phyloP scores from a whole-genome alignment of 2,797 vertebrate genomes.

The Takifugu rubripes region DNA sequence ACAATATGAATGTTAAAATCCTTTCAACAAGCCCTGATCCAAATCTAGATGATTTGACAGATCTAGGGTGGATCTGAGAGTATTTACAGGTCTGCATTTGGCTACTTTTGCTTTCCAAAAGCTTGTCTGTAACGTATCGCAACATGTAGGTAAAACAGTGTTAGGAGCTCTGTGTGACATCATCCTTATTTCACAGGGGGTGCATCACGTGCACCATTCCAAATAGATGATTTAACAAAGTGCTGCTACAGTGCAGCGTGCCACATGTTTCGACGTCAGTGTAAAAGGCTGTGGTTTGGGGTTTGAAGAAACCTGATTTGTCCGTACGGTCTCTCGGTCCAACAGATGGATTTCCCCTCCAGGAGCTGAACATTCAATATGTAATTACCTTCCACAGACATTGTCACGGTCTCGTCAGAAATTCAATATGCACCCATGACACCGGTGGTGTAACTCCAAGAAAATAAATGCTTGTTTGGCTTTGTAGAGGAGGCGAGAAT shows the following conservation, averaged over 20 bases:
- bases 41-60: too few relatives aligned
- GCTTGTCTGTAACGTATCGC: neutral
- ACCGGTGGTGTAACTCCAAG: conserved; percentile 48
- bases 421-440: conserved; percentile 70
- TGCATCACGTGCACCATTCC: conserved; percentile 13
- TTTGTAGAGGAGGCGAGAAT: conserved; percentile 30
- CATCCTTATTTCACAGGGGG: conserved; percentile 29
- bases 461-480: conserved; percentile 69
- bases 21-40: too few relatives aligned
- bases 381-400: conserved; percentile 74
- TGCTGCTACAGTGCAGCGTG: conserved; percentile 27
- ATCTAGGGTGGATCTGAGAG: too few relatives aligned
- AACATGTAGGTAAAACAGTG: neutral
- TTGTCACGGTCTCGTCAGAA: conserved; percentile 56
- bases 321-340: conserved; percentile 53
- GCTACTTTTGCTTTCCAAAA: conserved; percentile 13
- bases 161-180: conserved; percentile 14
- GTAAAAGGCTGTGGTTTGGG: conserved; percentile 61
- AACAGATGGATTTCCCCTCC: conserved; percentile 73
- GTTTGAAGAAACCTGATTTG: conserved; percentile 60
- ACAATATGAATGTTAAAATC: too few relatives aligned
- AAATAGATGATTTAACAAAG: conserved; percentile 49
- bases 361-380: conserved; percentile 71
- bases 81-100: neutral
- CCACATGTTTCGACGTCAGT: conserved; percentile 53